A percentile compares a stretch with the other conserved stretches of the same genome.
phyloP scores from a whole-genome alignment of 64 coral and sea anemone species.

The Actinia equina region DNA sequence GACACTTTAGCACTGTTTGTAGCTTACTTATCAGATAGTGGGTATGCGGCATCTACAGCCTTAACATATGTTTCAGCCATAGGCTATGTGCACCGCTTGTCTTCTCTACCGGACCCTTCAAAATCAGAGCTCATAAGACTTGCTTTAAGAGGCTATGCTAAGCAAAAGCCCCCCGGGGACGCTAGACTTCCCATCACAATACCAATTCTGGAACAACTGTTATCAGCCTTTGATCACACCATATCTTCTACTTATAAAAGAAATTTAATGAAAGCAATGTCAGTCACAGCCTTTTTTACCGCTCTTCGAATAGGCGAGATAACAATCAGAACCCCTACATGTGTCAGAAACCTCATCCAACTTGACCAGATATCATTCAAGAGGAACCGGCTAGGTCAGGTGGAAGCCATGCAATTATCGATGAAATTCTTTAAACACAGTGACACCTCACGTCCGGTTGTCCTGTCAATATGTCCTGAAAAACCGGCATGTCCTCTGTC shows the following conservation, averaged over 20 bases:
- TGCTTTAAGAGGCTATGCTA: neutral
- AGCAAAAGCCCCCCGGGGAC: neutral
- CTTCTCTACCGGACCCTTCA: neutral
- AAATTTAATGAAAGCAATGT: slow-evolving; percentile 5
- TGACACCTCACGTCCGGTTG: slow-evolving; percentile 4
- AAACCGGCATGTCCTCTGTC: slow-evolving; percentile 39
- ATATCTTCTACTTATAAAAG: neutral
- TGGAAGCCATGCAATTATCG: neutral
- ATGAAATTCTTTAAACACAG: slow-evolving; percentile 37
- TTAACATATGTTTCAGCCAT: slow-evolving; percentile 8
- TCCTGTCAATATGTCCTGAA: neutral
- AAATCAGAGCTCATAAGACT: neutral
- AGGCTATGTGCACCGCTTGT: slow-evolving; percentile 17
- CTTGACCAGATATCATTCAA: slow-evolving; percentile 9
- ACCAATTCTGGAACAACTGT: neutral
- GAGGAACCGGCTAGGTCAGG: neutral
- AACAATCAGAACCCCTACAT: neutral
- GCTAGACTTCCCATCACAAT: slow-evolving; percentile 14
- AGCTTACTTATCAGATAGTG: slow-evolving; percentile 2
- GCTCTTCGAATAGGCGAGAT: slow-evolving; percentile 20
- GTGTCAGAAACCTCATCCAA: slow-evolving; percentile 1
- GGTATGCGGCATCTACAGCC: slow-evolving; percentile 13
- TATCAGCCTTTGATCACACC: slow-evolving; percentile 19
- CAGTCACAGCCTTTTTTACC: slow-evolving; percentile 2
- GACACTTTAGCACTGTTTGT: slow-evolving; percentile 8